Conservation (phyloP, 2,113 vertebrate species). For the Camelus bactrianus region DNA sequence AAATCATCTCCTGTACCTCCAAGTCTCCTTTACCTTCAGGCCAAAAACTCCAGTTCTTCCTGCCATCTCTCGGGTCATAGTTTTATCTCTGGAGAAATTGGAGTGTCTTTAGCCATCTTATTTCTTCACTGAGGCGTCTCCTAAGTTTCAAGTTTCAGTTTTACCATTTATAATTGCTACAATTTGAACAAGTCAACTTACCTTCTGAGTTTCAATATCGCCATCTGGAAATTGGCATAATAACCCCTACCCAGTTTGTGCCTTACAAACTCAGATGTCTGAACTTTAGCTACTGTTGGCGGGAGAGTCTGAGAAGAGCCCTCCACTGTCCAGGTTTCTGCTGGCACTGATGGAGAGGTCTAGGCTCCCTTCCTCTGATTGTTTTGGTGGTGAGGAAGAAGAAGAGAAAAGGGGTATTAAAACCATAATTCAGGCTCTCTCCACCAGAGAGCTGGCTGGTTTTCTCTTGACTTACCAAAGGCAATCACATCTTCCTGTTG, state of each 20-base stretch:
- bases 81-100: neutral
- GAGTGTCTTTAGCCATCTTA: neutral
- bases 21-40: neutral
- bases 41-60: neutral
- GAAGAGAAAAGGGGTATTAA: neutral
- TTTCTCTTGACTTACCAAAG: slow-evolving; percentile 20
- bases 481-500: neutral
- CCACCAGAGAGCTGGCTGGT: neutral
- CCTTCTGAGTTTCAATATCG: slow-evolving; percentile 32
- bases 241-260: neutral
- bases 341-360: neutral
- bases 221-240: neutral
- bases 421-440: neutral
- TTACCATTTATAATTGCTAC: slow-evolving; percentile 42
- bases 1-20: neutral
- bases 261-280: neutral
- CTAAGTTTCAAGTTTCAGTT: neutral
- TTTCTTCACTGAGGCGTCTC: slow-evolving; percentile 11
- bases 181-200: neutral
- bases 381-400: neutral
- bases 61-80: neutral
- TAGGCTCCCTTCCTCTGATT: neutral
- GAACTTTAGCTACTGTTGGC: neutral
- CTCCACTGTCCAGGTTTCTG: neutral
- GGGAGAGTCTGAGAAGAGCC: neutral